These are phyloP conservation scores for Muntiacus muntjak DNA, from an alignment of 2,113 vertebrate genomes.

Conservation along the genomic window DNA sequence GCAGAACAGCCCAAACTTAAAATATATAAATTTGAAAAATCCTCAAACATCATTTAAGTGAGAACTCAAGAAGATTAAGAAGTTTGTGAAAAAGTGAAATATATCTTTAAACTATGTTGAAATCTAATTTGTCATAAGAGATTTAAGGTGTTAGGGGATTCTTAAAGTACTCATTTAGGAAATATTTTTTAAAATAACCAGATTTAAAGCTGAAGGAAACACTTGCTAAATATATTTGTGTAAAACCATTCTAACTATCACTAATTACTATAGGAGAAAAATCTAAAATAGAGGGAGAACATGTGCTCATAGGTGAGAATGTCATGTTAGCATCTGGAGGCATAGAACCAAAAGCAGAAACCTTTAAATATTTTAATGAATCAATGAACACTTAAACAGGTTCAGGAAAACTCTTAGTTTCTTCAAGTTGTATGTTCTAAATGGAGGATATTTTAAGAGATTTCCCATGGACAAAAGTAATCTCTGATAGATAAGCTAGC, in stretches of 20 bases:
- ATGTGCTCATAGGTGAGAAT: background rate
- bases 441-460: background rate
- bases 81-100: background rate
- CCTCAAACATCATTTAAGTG: background rate
- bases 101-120: background rate
- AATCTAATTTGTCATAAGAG: background rate
- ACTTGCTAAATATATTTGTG: background rate
- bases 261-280: slow-evolving; percentile 4
- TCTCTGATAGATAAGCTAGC: background rate
- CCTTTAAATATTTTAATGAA: slow-evolving; percentile 24
- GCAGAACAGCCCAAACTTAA: background rate
- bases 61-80: background rate
- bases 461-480: background rate
- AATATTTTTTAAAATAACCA: background rate
- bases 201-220: background rate
- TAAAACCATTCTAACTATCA: background rate
- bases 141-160: background rate
- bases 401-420: background rate
- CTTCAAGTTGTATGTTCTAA: background rate
- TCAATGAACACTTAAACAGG: background rate
- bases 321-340: background rate
- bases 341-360: background rate
- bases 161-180: background rate
- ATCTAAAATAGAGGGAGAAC: background rate
- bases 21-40: background rate